Base-by-base conservation (phyloP, 2,113 vertebrate species). In the Bubalus kerabau region DNA sequence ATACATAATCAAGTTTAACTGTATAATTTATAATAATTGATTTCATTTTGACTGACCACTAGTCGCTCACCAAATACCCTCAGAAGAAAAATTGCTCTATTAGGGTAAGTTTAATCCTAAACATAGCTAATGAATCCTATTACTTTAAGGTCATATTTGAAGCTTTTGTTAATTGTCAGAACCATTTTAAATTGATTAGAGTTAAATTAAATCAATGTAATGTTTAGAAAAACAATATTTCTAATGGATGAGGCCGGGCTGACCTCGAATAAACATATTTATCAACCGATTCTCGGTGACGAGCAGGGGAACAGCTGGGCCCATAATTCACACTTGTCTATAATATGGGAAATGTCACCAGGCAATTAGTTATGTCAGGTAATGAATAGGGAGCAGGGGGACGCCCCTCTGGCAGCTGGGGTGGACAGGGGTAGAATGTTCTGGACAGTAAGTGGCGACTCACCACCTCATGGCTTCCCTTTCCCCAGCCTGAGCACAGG, bases 101-200 rank as follows among this genome's bases (percentile, higher is more conserved):
- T 99, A 99, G 99, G 99, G 99, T 99, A 99, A 99, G 99, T 99
- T 99, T 99, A 99, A 99, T 99, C 99, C 99, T 99, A 99, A 99
- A 99, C 99, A 99, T 99, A 99, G 99, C 99, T 99, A 99, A 99
- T 99, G 99, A 99, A 99, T 99, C 99, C 99, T 99, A 99, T 98
- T 99, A 99, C 99, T 99, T 99, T 99, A 99, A 99, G 99, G 99
- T 99, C 99, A 99, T 99, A 99, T 99, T 99, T 99, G 99, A 99
- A 99, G 99, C 99, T 99, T 99, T 99, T 99, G 99, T 99, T 99
- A 99, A 99, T 99, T 99, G 99, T 99, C 99, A 99, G 99, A 99
- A 99, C 99, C 99, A 99, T 99, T 99, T 99, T 99, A 99, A 99
- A 99, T 99, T 99, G 99, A 99, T 99, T 99, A 99, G 99, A 99